Percentiles rank a stretch among this genome's conserved stretches.
Conservation (phyloP, 2,888 invertebrate genomes). For the Onthophagus sagittarius region DNA sequence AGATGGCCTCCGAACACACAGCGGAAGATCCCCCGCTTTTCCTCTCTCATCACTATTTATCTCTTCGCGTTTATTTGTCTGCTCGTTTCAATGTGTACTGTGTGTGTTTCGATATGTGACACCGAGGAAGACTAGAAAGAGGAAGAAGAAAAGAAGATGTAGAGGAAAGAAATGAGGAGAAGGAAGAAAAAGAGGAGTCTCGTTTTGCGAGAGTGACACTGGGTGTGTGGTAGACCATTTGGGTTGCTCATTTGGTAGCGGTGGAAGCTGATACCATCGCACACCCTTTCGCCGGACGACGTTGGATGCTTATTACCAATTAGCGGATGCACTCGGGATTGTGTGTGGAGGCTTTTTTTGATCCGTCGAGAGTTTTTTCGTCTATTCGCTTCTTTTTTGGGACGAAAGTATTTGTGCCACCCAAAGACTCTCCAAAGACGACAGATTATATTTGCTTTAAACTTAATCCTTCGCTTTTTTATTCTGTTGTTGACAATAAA, state of each 20-base stretch:
- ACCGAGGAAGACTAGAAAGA: neutral
- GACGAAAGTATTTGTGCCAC: neutral
- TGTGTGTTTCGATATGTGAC: neutral
- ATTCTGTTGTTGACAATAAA: neutral
- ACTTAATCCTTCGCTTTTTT: neutral
- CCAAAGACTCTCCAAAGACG: neutral
- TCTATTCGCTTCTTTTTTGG: neutral
- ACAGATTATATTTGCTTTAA: neutral
- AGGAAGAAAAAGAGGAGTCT: neutral
- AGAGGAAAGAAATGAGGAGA: neutral
- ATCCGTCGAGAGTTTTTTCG: neutral
- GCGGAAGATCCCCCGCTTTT: neutral
- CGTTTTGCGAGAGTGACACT: neutral
- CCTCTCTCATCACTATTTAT: neutral
- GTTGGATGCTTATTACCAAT: constrained; percentile 11
- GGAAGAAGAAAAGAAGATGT: neutral
- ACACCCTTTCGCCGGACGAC: constrained; percentile 8
- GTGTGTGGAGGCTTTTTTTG: neutral
- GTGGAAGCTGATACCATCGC: constrained; percentile 9
- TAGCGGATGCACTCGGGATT: constrained; percentile 6
- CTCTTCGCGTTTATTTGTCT: neutral
- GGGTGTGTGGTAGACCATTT: neutral
- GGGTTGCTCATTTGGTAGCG: constrained; percentile 1
- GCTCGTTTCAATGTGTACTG: neutral
- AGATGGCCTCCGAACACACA: neutral